Evolutionary conservation across 2,113 vertebrate species (phyloP).

Genomic region (Columbina picui): DNA sequence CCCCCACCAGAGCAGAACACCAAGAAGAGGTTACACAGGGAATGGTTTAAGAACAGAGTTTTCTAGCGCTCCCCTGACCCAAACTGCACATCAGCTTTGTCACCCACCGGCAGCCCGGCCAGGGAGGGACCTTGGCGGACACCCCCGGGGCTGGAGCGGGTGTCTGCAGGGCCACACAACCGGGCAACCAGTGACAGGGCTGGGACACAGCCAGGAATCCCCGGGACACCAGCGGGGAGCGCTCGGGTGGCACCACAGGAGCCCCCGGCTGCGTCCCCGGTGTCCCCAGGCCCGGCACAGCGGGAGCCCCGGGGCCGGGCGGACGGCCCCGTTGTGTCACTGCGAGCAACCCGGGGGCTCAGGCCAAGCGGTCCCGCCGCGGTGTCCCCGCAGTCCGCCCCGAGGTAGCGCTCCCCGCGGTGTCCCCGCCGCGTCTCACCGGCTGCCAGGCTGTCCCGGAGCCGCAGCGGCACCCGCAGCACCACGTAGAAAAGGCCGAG

Average conservation of each 20-base stretch:
- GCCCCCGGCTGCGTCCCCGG: too few species aligned
- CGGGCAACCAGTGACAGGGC: not conserved
- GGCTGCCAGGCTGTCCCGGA: constrained; percentile 89
- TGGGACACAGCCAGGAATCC: too few species aligned
- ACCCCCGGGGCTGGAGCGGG: too few species aligned
- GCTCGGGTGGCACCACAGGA: rapidly evolving
- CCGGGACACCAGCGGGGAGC: not conserved
- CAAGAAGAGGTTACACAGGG: too few species aligned
- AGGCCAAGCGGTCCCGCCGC: too few species aligned
- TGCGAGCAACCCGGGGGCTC: not conserved
- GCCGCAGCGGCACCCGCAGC: constrained; percentile 89
- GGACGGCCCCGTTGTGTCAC: not conserved
- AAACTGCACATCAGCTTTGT: not conserved
- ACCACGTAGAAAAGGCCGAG: constrained; percentile 87
- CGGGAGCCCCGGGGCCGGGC: not conserved
- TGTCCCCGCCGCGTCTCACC: constrained; percentile 76
- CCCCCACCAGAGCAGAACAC: too few species aligned
- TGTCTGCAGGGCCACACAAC: not conserved
- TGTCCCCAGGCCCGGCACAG: not conserved
- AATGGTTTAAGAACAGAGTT: rapidly evolving
- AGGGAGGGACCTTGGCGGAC: rapidly evolving
- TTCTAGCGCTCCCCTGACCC: rapidly evolving
- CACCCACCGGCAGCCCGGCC: not conserved
- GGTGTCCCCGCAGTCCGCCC: not conserved
- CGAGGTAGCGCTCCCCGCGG: too few species aligned